These are phyloP conservation scores for Drosophila paucipuncta DNA, from an alignment of 2,888 invertebrate genomes.

Conservation along the genomic window DNA sequence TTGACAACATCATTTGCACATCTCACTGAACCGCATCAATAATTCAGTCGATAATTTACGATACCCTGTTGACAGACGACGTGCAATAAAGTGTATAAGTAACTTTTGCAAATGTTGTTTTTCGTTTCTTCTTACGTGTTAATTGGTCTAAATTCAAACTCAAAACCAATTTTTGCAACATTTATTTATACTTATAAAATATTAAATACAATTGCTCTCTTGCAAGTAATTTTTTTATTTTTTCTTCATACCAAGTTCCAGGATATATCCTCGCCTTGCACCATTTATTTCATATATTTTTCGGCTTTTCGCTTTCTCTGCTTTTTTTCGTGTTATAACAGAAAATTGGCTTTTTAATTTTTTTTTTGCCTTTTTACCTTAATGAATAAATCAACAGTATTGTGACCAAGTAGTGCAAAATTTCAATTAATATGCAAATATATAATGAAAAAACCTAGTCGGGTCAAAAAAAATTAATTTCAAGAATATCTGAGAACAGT, in stretches of 20 bases:
- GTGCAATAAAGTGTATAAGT: background rate
- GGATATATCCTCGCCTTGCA: constrained; percentile 1
- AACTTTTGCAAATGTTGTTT: background rate
- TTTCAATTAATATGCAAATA: constrained; percentile 74
- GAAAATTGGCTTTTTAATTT: constrained; percentile 58
- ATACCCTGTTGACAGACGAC: constrained; percentile 6
- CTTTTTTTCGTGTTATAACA: constrained; percentile 8
- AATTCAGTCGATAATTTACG: constrained; percentile 59
- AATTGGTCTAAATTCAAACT: background rate
- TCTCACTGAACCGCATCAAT: constrained; percentile 55
- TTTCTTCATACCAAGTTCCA: background rate
- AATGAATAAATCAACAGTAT: constrained; percentile 60
- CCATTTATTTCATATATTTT: background rate
- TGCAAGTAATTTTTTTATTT: background rate
- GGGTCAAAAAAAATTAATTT: background rate
- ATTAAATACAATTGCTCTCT: background rate
- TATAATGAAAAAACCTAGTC: constrained; percentile 5
- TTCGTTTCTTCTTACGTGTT: background rate
- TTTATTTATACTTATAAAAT: background rate
- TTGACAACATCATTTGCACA: constrained; percentile 67
- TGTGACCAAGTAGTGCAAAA: constrained; percentile 54
- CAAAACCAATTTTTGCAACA: background rate
- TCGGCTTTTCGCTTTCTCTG: background rate
- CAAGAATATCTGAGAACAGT: background rate
- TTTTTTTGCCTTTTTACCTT: constrained; percentile 35